These are phyloP conservation scores for Maccullochella peelii DNA, from an alignment of 2,113 vertebrate genomes.

Conservation along the genomic window DNA sequence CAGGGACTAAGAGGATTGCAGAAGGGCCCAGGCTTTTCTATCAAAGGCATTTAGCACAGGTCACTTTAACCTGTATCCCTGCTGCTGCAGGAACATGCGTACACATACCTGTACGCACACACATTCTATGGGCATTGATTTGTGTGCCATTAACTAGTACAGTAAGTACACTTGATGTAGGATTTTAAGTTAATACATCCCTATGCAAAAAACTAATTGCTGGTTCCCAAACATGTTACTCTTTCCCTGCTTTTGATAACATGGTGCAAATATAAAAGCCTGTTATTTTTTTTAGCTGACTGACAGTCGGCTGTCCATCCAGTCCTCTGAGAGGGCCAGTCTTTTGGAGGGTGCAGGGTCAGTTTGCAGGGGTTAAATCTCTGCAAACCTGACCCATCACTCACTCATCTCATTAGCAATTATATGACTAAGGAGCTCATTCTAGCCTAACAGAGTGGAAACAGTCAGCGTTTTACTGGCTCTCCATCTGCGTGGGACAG, in stretches of 20 bases:
- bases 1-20: conserved; percentile 83
- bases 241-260: background rate
- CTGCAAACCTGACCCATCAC: conserved; percentile 56
- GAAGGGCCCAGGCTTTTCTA: conserved; percentile 77
- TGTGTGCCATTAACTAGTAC: background rate
- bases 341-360: conserved; percentile 50
- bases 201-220: background rate
- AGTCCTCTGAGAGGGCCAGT: background rate
- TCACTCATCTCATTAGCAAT: conserved; percentile 81
- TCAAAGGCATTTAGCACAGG: conserved; percentile 78
- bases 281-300: background rate
- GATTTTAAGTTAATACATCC: background rate
- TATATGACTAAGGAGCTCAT: conserved; percentile 79
- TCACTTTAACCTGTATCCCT: conserved; percentile 72
- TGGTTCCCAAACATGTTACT: background rate
- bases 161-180: background rate
- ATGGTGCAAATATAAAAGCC: background rate
- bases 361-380: conserved; percentile 63
- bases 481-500: conserved; percentile 37
- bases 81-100: conserved; percentile 26
- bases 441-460: conserved; percentile 58
- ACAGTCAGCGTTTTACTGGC: conserved; percentile 76
- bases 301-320: background rate
- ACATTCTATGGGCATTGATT: background rate
- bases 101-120: background rate